Percentiles rank a stretch among this genome's conserved stretches.
Conservation (phyloP, 2,888 invertebrate genomes). For the Zeuzera pyrina region DNA sequence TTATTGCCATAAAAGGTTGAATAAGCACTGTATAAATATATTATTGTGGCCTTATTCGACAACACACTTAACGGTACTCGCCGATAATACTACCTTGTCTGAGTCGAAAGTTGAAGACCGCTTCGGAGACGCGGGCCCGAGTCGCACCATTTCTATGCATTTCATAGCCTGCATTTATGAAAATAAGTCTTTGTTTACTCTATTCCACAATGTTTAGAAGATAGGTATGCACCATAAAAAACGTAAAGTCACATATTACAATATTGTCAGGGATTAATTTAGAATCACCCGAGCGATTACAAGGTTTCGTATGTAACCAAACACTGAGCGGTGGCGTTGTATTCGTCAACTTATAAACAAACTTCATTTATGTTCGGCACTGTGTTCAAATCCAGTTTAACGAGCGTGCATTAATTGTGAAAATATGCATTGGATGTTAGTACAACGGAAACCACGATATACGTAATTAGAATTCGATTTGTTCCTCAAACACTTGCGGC, state of each 20-base stretch:
- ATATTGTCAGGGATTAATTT: slow-evolving; percentile 45
- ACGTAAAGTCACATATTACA: slow-evolving; percentile 38
- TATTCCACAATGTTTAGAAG: background rate
- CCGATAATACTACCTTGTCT: slow-evolving; percentile 40
- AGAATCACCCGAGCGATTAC: slow-evolving; percentile 56
- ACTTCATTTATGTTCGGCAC: slow-evolving; percentile 29
- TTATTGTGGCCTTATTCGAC: too few relatives aligned
- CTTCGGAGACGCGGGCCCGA: slow-evolving; percentile 41
- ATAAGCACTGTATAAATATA: background rate
- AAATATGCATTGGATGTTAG: slow-evolving; percentile 19
- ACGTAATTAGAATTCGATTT: too few relatives aligned
- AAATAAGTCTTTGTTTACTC: slow-evolving; percentile 1
- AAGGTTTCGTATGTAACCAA: slow-evolving; percentile 50
- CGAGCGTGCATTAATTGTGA: slow-evolving; percentile 33
- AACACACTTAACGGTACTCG: slow-evolving; percentile 31
- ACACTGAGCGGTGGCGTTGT: slow-evolving; percentile 36
- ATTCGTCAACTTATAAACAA: slow-evolving; percentile 55
- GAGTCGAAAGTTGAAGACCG: slow-evolving; percentile 47
- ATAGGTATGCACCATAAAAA: slow-evolving; percentile 30
- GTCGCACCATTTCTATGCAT: slow-evolving; percentile 65
- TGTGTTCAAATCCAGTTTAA: slow-evolving; percentile 27
- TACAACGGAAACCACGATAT: slow-evolving; percentile 21
- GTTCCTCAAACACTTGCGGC: slow-evolving; percentile 11
- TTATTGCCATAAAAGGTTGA: too few relatives aligned
- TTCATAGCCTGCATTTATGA: slow-evolving; percentile 59